These are phyloP conservation scores for Nipponia nippon DNA, from an alignment of 2,113 vertebrate species.

Conservation along the genomic window DNA sequence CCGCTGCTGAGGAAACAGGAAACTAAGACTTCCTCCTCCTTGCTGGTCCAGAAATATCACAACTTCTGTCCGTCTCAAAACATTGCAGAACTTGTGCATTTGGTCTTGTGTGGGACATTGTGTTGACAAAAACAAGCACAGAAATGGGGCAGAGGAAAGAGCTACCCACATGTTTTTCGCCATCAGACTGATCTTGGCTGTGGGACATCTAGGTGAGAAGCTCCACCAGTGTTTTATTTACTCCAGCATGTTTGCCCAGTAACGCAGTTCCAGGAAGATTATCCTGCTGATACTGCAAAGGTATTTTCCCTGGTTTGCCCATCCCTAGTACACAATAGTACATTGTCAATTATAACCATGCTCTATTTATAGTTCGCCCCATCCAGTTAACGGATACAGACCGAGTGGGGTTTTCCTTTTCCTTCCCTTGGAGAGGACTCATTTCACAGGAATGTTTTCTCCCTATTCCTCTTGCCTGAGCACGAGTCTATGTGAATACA, in stretches of 20 bases:
- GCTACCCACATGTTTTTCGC: neutral
- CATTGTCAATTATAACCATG: neutral
- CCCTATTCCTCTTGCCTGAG: neutral
- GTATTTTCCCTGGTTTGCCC: neutral
- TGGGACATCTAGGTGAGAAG: neutral
- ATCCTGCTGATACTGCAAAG: neutral
- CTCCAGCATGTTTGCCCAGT: constrained; percentile 17
- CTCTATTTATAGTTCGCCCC: neutral
- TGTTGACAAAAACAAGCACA: neutral
- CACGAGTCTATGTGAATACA: neutral
- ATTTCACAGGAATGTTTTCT: constrained; percentile 51
- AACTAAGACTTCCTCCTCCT: neutral
- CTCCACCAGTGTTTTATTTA: neutral
- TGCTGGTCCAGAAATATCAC: neutral
- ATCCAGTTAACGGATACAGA: constrained; percentile 26
- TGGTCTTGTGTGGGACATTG: neutral
- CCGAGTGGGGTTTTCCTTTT: constrained; percentile 58
- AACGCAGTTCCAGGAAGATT: constrained; percentile 22
- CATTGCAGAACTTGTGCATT: neutral
- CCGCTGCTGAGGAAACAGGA: neutral
- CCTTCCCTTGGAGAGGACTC: constrained; percentile 45
- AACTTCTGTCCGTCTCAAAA: neutral
- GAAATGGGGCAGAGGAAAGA: neutral
- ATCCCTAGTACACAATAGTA: neutral
- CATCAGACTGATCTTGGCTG: accelerated